Base-by-base conservation (phyloP, 2,888 invertebrate species). In the Drosophila neonasuta region DNA sequence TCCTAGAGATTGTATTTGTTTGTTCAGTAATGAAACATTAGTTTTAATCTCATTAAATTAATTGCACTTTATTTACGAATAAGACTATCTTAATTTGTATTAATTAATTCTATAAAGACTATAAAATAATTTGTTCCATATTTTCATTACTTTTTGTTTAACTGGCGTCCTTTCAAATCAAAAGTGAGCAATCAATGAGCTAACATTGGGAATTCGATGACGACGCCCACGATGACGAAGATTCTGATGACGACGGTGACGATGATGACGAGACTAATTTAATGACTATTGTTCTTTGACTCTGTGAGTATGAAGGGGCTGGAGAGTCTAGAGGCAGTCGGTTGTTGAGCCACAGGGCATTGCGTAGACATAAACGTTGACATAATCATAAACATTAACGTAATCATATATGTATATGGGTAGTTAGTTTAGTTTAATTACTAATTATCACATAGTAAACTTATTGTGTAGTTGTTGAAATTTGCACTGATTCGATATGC, bases 371-470 rank as follows among this genome's bases (percentile, higher is more conserved):
- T 61, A 30, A 42, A n/a, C 41, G 13, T 62, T 24, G 36, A 13
- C 44, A 17, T 55, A 55, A 46, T 15, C 36, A 49, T 45, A 20
- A 44, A 20, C 44, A 44, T 15, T 44, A 20, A 20, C 4, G 44
- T 44, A 7, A 20, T 44, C 44, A 46, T 55, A 46, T 15, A 45
- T 56, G n/a, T 36, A 32, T 57, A 64, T 2, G 42, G 41, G 34
- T 42, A 71, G 10, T 50, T 65, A 65, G 61, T 71, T 68, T 74
- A 81, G 59, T 58, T 74, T 86, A 81, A 65, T 55, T 56, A 78
- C 83, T 84, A 84, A 83, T 84, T 84, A 84, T 84, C 84, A 84
- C 84, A 84, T 79, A 87, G 84, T 77, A 80, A 80, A 77, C 84
- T 86, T 80, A 78, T 71, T 71, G 39, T 60, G 54, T 80, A 80